Evolutionary conservation across 2,888 invertebrate species (phyloP), one percentile per base, ranked within the genome.

Genomic region (Atethmia centrago): DNA sequence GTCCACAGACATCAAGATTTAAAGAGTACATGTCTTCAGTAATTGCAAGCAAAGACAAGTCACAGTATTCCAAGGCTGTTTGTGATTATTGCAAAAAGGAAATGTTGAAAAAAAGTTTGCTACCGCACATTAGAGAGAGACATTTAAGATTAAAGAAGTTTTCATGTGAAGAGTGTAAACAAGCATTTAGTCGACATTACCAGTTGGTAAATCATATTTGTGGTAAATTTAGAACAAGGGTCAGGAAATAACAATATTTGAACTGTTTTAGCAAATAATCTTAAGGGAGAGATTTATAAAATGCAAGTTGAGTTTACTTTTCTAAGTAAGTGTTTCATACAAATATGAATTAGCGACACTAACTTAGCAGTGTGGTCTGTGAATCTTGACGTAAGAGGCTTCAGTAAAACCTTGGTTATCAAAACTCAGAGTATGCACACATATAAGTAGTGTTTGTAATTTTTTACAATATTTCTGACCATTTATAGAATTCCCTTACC

Each of bases 61-160:
- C 90, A 0, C 90, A 92, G 3, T 94, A 93, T 83, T 92, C 91
- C 0, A 93, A 91, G 85, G 95, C 92, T 0, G 84, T 91, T 0
- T 95, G 95, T 68, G 93, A 95, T 84, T 94, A 94, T 80, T 95
- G 95, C 28, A 91, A 93, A 0, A 95, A 94, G 49, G 93, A 93
- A 64, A 94, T 95, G 95, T 31, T 94, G 10, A 95, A 95, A 67
- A 95, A 95, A 42, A 95, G 95, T 80, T 78, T 95, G 0, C 77
- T 87, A 4, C 80, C 87, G 0, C 95, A 95, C 68, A 95, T 95
- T 2, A 83, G 92, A 25, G 95, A 95, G 61, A 79, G 88, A 0
- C 95, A 95, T 86, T 85, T 93, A 28, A 91, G 91, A 21, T n/a
- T 93, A 9, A 86, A 88, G n/a, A 90, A 88, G 42, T 95, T 93